Base-by-base conservation (phyloP, 2,113 vertebrate genomes). In the Phyllostomus hastatus region DNA sequence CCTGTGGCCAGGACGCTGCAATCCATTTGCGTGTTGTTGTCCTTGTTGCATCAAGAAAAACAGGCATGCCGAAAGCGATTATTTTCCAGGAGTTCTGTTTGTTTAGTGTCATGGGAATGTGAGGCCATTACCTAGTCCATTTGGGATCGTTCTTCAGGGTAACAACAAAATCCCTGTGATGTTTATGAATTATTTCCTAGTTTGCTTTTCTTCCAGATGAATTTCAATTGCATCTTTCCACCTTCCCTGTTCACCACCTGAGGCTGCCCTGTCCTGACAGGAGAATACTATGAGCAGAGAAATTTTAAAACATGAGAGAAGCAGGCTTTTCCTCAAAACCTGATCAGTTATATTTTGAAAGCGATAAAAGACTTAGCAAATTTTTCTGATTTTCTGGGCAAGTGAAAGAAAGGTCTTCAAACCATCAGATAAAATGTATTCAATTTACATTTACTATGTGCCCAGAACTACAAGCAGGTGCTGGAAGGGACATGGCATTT, bases 291-390 rank as follows among this genome's bases (percentile, higher is more conserved):
- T 20, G 80, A 59, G 31, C 81, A 88, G 54, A 87, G 22, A 78
- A 24, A 35, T 72, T 81, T 88, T 83, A 67, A 93, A 91, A 70
- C 15, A 82, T 28, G 95, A 69, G 61, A 96, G 80, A 67, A 91
- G 70, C 26, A 70, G 10, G 5, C 69, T 28, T 96, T 97, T 98
- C 75, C 94, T 91, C 90, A 88, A 95, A 97, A 50, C 86, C 57
- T 52, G 16, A 70, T 54, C 95, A 38, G 79, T 96, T 91, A 76
- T 72, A 95, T 97, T 97, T 96, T 95, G 24, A 97, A 94, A 96
- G 61, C 20, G 57, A 82, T 97, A 81, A 91, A 95, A 88, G 17
- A 70, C 31, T 97, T 92, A 41, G 81, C 35, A 95, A 83, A 57
- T 22, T 15, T n/a, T 94, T 92, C 75, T 78, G 64, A 10, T 75